A percentile compares a stretch with the other conserved stretches of the same genome.
Conservation (phyloP, 2,888 invertebrate species). For the Lepetodrilus schrolli region DNA sequence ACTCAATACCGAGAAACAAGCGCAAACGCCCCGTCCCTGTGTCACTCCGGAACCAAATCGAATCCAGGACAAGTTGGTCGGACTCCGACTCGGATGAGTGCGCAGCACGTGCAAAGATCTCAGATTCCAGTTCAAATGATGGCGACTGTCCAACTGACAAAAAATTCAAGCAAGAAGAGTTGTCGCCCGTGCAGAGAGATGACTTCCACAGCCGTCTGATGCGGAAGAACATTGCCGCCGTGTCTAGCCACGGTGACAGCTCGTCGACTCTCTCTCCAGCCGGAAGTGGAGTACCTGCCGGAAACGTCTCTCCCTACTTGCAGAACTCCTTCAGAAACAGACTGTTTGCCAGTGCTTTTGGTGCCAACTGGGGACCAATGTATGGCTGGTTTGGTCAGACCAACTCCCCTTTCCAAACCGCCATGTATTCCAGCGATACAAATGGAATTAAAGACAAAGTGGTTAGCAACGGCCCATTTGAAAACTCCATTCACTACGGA, state of each 20-base stretch:
- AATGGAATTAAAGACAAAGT: background rate
- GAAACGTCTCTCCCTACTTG: background rate
- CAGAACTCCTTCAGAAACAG: constrained; percentile 17
- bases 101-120: background rate
- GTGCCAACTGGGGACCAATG: constrained; percentile 10
- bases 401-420: background rate
- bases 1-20: constrained; percentile 30
- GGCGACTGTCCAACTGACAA: background rate
- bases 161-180: background rate
- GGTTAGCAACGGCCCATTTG: background rate
- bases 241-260: background rate
- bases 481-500: constrained; percentile 6
- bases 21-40: constrained; percentile 41
- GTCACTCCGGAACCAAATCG: constrained; percentile 35
- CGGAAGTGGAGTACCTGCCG: background rate
- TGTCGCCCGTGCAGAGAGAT: background rate
- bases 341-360: constrained; percentile 8
- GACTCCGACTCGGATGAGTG: constrained; percentile 35
- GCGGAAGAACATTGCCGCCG: background rate
- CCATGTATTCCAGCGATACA: background rate
- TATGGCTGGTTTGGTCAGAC: constrained; percentile 10
- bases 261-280: background rate
- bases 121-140: background rate
- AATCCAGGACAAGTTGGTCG: constrained; percentile 31
- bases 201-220: constrained; percentile 16